Percentiles rank a stretch among this genome's conserved stretches.
Evolutionary conservation across 2,113 vertebrate genomes (phyloP).

Genomic region (Tringa solitaria): DNA sequence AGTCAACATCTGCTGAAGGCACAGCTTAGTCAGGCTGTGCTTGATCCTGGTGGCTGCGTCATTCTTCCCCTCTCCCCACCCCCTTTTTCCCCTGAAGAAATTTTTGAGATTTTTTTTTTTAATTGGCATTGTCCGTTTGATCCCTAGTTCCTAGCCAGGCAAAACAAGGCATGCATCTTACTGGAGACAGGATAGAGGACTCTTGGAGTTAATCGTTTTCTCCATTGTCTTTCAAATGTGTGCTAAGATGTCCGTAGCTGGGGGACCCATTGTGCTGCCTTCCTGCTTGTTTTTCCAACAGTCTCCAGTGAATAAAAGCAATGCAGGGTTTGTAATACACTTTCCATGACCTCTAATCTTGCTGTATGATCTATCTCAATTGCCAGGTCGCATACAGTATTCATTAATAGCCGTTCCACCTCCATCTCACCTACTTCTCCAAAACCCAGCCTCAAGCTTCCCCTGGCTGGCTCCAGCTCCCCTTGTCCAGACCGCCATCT

Average conservation of each 20-base stretch:
- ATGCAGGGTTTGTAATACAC: conserved; percentile 18
- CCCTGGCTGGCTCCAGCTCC: neutral
- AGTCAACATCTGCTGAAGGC: neutral
- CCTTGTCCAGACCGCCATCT: rapidly evolving
- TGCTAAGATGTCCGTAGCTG: conserved; percentile 37
- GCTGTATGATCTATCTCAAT: neutral
- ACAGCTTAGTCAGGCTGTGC: neutral
- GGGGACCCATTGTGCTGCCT: conserved; percentile 54
- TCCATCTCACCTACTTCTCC: neutral
- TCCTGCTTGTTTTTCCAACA: conserved; percentile 64
- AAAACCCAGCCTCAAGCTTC: neutral
- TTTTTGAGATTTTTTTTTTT: neutral
- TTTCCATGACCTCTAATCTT: conserved; percentile 62
- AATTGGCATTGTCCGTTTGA: conserved; percentile 21
- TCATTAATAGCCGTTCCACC: neutral
- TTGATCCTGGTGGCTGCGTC: neutral
- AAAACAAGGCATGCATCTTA: conserved; percentile 46
- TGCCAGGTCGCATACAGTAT: conserved; percentile 9
- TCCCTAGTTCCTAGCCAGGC: conserved; percentile 22
- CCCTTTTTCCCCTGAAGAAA: conserved; percentile 13
- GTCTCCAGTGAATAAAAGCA: conserved; percentile 64
- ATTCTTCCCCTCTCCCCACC: conserved; percentile 2
- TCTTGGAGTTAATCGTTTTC: conserved; percentile 61
- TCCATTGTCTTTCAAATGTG: conserved; percentile 65
- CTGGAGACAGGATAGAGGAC: conserved; percentile 65